Percentiles rank a stretch among this genome's conserved stretches.
Evolutionary conservation across 2,888 invertebrate species (phyloP).

Genomic region (Erebia palarica): DNA sequence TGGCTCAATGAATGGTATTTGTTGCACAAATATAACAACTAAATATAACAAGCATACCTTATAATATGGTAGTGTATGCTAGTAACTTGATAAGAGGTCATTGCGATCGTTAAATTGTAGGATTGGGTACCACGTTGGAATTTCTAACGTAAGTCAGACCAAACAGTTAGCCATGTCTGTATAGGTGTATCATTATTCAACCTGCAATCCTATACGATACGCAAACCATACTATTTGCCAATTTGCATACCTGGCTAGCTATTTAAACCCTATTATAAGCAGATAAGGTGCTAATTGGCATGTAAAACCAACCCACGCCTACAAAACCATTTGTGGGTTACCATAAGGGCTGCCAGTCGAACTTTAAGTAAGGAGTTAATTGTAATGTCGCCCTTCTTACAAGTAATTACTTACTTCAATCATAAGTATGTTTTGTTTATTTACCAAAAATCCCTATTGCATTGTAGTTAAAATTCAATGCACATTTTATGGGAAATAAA

Average conservation of each 20-base stretch:
- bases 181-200: conserved; percentile 66
- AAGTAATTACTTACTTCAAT: too few species aligned
- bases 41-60: too few species aligned
- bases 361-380: too few species aligned
- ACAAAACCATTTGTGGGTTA: conserved; percentile 43
- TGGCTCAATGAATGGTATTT: too few species aligned
- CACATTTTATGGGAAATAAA: too few species aligned
- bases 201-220: conserved; percentile 49
- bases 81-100: too few species aligned
- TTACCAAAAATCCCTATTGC: too few species aligned
- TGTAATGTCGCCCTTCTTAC: too few species aligned
- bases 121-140: not conserved
- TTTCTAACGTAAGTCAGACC: conserved; percentile 1
- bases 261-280: conserved; percentile 42
- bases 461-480: too few species aligned
- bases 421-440: too few species aligned
- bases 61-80: too few species aligned
- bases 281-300: conserved; percentile 49
- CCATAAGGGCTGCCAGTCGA: conserved; percentile 27
- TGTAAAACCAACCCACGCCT: conserved; percentile 42
- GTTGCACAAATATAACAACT: too few species aligned
- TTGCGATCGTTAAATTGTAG: not conserved
- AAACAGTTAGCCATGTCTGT: not conserved
- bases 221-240: conserved; percentile 17
- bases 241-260: conserved; percentile 25